A percentile compares a stretch with the other conserved stretches of the same genome.
Conservation (phyloP, 2,888 invertebrate species). For the Melanchra persicariae region DNA sequence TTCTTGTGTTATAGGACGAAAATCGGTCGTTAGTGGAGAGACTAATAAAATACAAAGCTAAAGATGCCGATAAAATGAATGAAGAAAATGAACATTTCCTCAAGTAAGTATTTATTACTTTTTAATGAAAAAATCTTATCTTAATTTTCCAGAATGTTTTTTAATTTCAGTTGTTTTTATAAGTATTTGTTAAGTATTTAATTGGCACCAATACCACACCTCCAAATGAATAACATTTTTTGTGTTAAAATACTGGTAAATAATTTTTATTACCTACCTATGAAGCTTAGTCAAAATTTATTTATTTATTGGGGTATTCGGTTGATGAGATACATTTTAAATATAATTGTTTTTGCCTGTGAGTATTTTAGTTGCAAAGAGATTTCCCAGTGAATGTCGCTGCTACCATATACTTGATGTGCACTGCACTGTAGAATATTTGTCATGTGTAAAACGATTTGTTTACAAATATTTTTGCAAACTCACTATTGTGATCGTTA, state of each 20-base stretch:
- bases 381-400: slow-evolving; percentile 78
- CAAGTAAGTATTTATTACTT: slow-evolving; percentile 91
- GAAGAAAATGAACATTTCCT: slow-evolving; percentile 98
- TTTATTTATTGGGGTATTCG: slow-evolving; percentile 75
- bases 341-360: slow-evolving; percentile 71
- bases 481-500: not conserved
- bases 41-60: slow-evolving; percentile 97
- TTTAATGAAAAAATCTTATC: slow-evolving; percentile 35
- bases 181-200: slow-evolving; percentile 50
- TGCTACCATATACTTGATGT: slow-evolving; percentile 71
- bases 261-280: not conserved
- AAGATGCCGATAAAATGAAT: slow-evolving; percentile 99
- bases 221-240: slow-evolving; percentile 9
- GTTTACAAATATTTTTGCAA: slow-evolving; percentile 10
- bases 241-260: slow-evolving; percentile 15
- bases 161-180: slow-evolving; percentile 68
- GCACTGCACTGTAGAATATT: slow-evolving; percentile 75
- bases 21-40: slow-evolving; percentile 96
- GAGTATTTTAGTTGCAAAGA: slow-evolving; percentile 72
- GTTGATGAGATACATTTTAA: slow-evolving; percentile 68
- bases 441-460: slow-evolving; percentile 72
- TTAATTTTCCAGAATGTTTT: slow-evolving; percentile 69
- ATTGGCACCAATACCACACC: slow-evolving; percentile 31
- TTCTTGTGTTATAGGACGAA: slow-evolving; percentile 93
- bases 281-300: slow-evolving; percentile 29